phyloP scores from a whole-genome alignment of 2,113 vertebrate genomes.

The Erythrocercus mccallii region DNA sequence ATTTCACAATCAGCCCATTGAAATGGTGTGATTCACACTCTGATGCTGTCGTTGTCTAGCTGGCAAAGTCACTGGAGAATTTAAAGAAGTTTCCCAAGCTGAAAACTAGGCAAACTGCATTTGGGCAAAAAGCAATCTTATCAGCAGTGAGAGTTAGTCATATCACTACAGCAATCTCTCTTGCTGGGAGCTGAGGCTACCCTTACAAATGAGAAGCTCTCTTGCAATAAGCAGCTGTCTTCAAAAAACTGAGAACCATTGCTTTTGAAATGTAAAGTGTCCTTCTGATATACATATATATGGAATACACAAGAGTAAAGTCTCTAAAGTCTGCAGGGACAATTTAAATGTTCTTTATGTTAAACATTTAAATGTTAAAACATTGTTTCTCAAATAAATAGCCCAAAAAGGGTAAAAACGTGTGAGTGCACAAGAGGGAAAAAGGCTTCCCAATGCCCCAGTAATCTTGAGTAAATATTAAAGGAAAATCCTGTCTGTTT shows the following conservation, averaged over 20 bases:
- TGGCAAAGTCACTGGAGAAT: conserved; percentile 55
- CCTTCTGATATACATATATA: conserved; percentile 20
- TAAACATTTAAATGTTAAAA: too few species aligned
- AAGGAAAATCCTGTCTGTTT: background rate
- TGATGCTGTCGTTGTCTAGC: conserved; percentile 47
- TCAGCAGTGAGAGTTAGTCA: conserved; percentile 5
- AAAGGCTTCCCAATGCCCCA: background rate
- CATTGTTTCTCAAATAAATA: background rate
- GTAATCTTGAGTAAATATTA: background rate
- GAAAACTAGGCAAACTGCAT: conserved; percentile 4
- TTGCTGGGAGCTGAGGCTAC: background rate
- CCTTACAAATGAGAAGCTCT: conserved; percentile 10
- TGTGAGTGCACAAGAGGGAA: background rate
- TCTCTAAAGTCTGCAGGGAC: background rate
- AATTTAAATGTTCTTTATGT: conserved; percentile 25
- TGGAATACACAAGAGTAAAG: conserved; percentile 1
- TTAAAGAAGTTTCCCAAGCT: conserved; percentile 61
- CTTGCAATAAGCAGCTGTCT: conserved; percentile 8
- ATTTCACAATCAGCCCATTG: conserved; percentile 62
- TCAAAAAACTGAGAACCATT: background rate
- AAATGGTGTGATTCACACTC: conserved; percentile 61
- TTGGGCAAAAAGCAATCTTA: conserved; percentile 39
- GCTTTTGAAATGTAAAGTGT: conserved; percentile 55
- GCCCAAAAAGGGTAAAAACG: background rate
- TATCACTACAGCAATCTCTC: background rate